Evolutionary conservation across 92 coral and sea anemone genomes (phyloP), one percentile per base, ranked within the genome.

Genomic region (Muricea muricata): DNA sequence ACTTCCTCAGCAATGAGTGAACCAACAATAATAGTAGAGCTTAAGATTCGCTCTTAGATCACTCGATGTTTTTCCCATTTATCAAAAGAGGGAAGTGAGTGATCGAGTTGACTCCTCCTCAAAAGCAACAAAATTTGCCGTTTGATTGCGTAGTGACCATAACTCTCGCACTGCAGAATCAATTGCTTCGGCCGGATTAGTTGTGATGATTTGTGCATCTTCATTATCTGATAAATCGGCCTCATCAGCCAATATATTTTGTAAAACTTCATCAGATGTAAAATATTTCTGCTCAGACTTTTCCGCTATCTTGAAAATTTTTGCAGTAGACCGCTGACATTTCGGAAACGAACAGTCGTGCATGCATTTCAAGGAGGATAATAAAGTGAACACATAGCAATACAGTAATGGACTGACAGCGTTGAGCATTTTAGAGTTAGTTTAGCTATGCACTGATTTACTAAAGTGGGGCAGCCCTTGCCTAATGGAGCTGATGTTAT

Each of bases 21-120:
- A 40, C 84, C 81, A 34, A 69, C 88, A 34, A 50, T 32, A 35
- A 84, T 75, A 70, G 60, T 63, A 57, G 84, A 84, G 84, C 83
- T 70, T 57, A 84, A 82, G 39, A 84, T 75, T 84, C 81, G 77
- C 18, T 50, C 60, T 74, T 72, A 31, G 39, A 32, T 30, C 39
- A 25, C 69, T 28, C 84, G 73, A 74, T 84, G 87, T 42, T 84
- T 73, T 67, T 67, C 42, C 73, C 73, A 67, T 67, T n/a, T 29
- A 30, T 55, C 87, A 73, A 70, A 75, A 67, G 70, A 46, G 48
- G 63, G 28, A 21, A 45, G 75, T 60, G 39, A 84, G 50, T 37
- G 87, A 42, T 73, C 32, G 24, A 42, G 45, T 58, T 55, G 61
- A 85, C 54, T 84, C 83, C 30, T 83, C 50, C 41, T 83, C 82